Percentiles rank a stretch among this genome's conserved stretches.
Evolutionary conservation across 2,888 invertebrate genomes (phyloP).

Genomic region (Acanthacorydalis orientalis): DNA sequence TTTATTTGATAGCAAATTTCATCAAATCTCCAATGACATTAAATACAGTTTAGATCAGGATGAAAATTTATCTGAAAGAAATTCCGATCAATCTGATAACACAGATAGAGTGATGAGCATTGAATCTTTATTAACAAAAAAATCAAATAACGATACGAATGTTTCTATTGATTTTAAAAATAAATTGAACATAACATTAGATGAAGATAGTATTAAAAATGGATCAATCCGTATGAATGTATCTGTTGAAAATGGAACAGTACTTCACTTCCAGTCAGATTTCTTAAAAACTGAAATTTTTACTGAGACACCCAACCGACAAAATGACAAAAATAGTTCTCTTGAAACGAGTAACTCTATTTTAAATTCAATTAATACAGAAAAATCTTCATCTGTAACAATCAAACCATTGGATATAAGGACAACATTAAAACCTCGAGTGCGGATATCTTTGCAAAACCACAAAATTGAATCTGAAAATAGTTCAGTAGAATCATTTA

Average conservation of each 20-base stretch:
- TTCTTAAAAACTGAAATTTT: slow-evolving; percentile 38
- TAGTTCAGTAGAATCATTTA: slow-evolving; percentile 7
- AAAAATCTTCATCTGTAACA: not conserved
- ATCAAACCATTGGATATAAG: slow-evolving; percentile 10
- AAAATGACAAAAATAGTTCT: slow-evolving; percentile 24
- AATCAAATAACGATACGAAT: slow-evolving; percentile 12
- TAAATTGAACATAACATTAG: slow-evolving; percentile 15
- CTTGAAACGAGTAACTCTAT: slow-evolving; percentile 13
- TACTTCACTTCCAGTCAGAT: slow-evolving; percentile 29
- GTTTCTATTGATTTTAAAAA: slow-evolving; percentile 17
- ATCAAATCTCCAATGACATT: slow-evolving; percentile 34
- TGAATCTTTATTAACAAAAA: slow-evolving; percentile 2
- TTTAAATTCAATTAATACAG: slow-evolving; percentile 15
- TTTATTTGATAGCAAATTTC: slow-evolving; percentile 34
- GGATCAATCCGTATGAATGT: slow-evolving; percentile 18
- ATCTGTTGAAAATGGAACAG: slow-evolving; percentile 27
- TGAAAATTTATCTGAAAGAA: slow-evolving; percentile 3
- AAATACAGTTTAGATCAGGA: slow-evolving; percentile 27
- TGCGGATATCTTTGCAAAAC: slow-evolving; percentile 15
- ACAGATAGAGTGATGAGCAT: slow-evolving; percentile 12
- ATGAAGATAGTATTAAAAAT: slow-evolving; percentile 15
- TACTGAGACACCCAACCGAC: slow-evolving; percentile 28
- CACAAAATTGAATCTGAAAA: slow-evolving; percentile 22
- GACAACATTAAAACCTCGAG: slow-evolving; percentile 11
- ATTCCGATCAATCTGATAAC: slow-evolving; percentile 4